Percentiles rank a stretch among this genome's conserved stretches.
Conservation (phyloP, 2,888 invertebrate genomes). For the Acronicta aceris region DNA sequence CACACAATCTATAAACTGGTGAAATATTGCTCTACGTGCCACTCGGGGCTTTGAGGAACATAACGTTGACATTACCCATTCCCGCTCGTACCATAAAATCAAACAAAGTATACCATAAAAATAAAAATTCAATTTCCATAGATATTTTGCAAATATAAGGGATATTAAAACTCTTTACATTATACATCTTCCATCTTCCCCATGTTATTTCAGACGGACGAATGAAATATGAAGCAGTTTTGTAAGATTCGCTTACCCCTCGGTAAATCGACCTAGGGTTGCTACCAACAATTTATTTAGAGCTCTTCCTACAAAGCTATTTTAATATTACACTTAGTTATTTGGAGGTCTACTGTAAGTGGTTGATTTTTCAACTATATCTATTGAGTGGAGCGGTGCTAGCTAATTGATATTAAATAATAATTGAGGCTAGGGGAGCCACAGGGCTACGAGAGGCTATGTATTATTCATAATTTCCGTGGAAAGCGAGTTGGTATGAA, state of each 20-base stretch:
- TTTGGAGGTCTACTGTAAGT: constrained; percentile 44
- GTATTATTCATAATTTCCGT: constrained; percentile 64
- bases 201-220: constrained; percentile 58
- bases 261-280: constrained; percentile 46
- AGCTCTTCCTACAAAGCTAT: constrained; percentile 27
- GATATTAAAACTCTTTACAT: constrained; percentile 41
- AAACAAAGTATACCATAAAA: constrained; percentile 7
- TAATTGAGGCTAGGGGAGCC: constrained; percentile 66
- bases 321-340: constrained; percentile 11
- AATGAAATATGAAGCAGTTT: constrained; percentile 66
- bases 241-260: constrained; percentile 56
- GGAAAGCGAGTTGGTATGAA: constrained; percentile 54
- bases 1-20: constrained; percentile 17
- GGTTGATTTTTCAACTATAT: constrained; percentile 54
- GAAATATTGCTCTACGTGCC: constrained; percentile 2
- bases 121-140: constrained; percentile 16
- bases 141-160: constrained; percentile 38
- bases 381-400: constrained; percentile 51
- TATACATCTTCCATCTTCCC: constrained; percentile 47
- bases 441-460: constrained; percentile 44
- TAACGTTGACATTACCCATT: not conserved
- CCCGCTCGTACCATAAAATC: constrained; percentile 12
- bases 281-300: constrained; percentile 48
- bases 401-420: constrained; percentile 79
- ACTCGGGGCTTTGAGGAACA: not conserved